phyloP scores from a whole-genome alignment of 2,797 vertebrate genomes.

The Semotilus atromaculatus region DNA sequence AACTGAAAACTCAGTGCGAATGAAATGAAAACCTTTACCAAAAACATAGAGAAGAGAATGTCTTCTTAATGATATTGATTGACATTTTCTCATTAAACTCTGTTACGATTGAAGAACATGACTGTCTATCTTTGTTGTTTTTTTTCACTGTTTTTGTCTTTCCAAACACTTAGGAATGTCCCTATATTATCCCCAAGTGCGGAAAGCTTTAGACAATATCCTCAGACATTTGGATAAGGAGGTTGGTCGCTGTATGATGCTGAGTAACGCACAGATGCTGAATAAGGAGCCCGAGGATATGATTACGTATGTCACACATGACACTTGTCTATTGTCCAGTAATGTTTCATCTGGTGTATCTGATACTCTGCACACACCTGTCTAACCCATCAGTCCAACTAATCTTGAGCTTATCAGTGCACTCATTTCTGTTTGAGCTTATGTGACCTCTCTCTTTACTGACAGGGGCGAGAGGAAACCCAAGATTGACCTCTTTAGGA shows the following conservation, averaged over 20 bases:
- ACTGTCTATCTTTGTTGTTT: neutral
- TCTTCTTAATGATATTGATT: neutral
- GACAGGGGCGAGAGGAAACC: conserved; percentile 97
- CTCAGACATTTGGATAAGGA: conserved; percentile 97
- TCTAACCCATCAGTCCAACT: neutral
- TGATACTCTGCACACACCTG: neutral
- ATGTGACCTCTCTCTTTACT: conserved; percentile 10
- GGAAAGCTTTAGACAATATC: conserved; percentile 96
- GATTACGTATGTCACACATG: conserved; percentile 89
- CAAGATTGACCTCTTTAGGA: conserved; percentile 97
- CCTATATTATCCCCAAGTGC: conserved; percentile 96
- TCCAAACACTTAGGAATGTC: conserved; percentile 86
- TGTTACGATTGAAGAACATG: neutral
- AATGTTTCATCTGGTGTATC: neutral
- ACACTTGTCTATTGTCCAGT: neutral
- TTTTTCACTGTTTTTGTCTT: conserved; percentile 34
- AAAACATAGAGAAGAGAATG: neutral
- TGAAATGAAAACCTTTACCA: neutral
- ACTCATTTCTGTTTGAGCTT: neutral
- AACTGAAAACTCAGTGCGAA: neutral
- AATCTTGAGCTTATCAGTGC: conserved; percentile 5
- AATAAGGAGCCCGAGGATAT: conserved; percentile 99
- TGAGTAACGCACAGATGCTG: conserved; percentile 96
- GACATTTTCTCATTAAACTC: neutral
- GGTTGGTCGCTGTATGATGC: conserved; percentile 99